Evolutionary conservation across 2,888 invertebrate species (phyloP), one percentile per base, ranked within the genome.

Genomic region (Stenolophus ochropezus): DNA sequence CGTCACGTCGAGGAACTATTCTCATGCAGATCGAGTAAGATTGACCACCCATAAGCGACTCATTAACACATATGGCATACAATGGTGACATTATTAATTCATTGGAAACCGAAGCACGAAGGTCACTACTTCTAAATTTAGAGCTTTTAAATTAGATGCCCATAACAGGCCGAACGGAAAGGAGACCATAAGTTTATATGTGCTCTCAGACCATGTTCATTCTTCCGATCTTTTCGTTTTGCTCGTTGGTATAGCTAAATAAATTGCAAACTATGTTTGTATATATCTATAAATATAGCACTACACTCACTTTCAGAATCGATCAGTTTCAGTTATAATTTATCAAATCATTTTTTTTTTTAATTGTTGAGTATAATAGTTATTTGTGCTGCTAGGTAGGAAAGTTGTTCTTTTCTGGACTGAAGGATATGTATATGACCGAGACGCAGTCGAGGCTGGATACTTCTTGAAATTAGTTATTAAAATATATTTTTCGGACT

Each of bases 61-160:
- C 25, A 23, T 25, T 25, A 21, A n/a, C 25, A 25, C 61, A 61
- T 61, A 61, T 61, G 61, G 61, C 23, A 61, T 25, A 61, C 61
- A 61, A 61, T 61, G 61, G 61, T 25, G 61, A 25, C 20, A 56
- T 53, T 25, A 61, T 61, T 61, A 61, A 61, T 61, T 61, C 61
- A 61, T 61, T 61, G n/a, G 61, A 20, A 61, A 61, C 21, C 61
- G 1, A 14, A n/a, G 61, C 61, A 61, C 61, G 61, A 61, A 61
- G 61, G 61, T 61, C 61, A 61, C 1, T 61, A n/a, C 11, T 25
- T 61, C 25, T 61, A 61, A 61, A 61, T 61, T 25, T 23, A 61
- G 61, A 61, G n/a, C 61, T 61, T 61, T 61, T 61, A 23, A 61
- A 61, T 61, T 61, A 61, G 61, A 61, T 61, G 61, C 23, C 61